phyloP scores from a whole-genome alignment of 2,888 invertebrate genomes.

The Crepidodera aurea region DNA sequence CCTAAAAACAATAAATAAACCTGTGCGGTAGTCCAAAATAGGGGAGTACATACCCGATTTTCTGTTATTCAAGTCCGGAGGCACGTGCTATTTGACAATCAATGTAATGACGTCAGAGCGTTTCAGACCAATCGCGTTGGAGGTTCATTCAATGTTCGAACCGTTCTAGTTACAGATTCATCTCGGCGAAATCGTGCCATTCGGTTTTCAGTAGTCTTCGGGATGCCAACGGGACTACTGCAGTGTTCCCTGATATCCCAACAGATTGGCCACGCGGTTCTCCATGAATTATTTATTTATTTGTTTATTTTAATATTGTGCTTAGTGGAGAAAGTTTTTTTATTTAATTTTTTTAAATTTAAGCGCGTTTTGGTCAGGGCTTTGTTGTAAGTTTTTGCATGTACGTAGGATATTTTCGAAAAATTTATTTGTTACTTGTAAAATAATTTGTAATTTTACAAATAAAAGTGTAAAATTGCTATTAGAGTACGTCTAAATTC shows the following conservation, averaged over 20 bases:
- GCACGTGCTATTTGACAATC: slow-evolving; percentile 70
- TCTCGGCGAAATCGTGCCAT: slow-evolving; percentile 43
- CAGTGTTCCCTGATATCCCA: not conserved
- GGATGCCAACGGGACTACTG: slow-evolving; percentile 7
- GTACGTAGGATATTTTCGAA: not conserved
- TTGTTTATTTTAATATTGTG: slow-evolving; percentile 7
- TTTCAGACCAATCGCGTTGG: slow-evolving; percentile 67
- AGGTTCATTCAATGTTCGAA: slow-evolving; percentile 72
- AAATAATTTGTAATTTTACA: no score
- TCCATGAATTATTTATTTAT: not conserved
- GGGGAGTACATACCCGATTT: slow-evolving; percentile 24
- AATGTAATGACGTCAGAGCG: slow-evolving; percentile 78
- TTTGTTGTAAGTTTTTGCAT: slow-evolving; percentile 7
- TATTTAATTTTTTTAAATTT: not conserved
- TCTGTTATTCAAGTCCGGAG: slow-evolving; percentile 37
- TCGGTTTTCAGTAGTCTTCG: slow-evolving; percentile 29
- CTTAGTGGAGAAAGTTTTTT: not conserved
- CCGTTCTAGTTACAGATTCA: slow-evolving; percentile 58
- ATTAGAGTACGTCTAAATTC: no score
- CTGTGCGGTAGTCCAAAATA: slow-evolving; percentile 25
- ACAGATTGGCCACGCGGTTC: not conserved
- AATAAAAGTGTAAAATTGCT: no score
- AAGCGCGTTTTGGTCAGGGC: not conserved
- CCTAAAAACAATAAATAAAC: slow-evolving; percentile 25
- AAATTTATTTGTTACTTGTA: no score